Percentiles rank a stretch among this genome's conserved stretches.
Evolutionary conservation across 1,140 invertebrate genomes (phyloP).

Genomic region (Trichogramma pretiosum): DNA sequence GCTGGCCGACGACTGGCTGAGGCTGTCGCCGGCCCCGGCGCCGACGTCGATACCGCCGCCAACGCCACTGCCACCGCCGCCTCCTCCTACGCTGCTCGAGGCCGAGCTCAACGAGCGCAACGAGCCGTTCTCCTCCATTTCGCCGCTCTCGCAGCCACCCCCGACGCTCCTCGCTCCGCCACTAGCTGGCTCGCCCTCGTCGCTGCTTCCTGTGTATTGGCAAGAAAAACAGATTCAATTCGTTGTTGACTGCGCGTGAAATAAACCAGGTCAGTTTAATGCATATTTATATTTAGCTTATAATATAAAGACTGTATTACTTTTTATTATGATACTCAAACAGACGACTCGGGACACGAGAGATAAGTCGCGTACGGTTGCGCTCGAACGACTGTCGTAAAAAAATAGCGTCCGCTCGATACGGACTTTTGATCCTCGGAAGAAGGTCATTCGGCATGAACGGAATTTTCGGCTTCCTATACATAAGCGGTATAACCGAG

Average conservation of each 20-base stretch:
- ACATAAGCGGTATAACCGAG: too few relatives aligned
- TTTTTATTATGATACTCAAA: neutral
- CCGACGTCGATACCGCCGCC: neutral
- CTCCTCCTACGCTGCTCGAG: constrained; percentile 9
- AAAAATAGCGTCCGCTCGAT: too few relatives aligned
- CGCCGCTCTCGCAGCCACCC: constrained; percentile 24
- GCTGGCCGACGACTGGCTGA: constrained; percentile 2
- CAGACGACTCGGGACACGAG: constrained; percentile 9
- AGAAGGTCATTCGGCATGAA: constrained; percentile 29
- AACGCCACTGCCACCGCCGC: neutral
- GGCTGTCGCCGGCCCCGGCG: constrained; percentile 1
- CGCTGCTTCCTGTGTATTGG: constrained; percentile 40
- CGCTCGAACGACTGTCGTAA: too few relatives aligned
- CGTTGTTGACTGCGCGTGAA: too few relatives aligned
- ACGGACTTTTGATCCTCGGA: constrained; percentile 25
- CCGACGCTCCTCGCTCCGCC: constrained; percentile 21
- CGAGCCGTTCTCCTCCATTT: constrained; percentile 38
- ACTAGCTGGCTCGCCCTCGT: constrained; percentile 37
- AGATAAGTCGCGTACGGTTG: constrained; percentile 25
- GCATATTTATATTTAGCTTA: neutral
- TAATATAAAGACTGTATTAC: neutral
- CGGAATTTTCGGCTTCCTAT: too few relatives aligned
- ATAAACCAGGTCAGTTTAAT: too few relatives aligned
- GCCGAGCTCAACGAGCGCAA: constrained; percentile 23
- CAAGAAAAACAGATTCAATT: too few relatives aligned